Base-by-base conservation (phyloP, 1,140 invertebrate species). In the Charaxes varanes region DNA sequence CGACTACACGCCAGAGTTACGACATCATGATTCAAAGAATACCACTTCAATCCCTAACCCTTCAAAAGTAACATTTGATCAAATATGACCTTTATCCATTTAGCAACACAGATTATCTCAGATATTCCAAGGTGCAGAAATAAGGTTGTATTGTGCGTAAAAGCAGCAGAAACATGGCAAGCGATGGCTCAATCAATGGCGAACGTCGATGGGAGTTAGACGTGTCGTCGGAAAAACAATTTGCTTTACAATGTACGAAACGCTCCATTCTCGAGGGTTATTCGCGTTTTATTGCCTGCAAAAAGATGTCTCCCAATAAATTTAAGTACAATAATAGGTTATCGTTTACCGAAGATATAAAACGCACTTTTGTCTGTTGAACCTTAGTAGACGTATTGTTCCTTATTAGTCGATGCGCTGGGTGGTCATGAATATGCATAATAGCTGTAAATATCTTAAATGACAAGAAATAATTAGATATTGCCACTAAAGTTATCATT, bases 161-260 rank as follows among this genome's bases (percentile, higher is more conserved):
- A 58, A 37, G 59, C 53, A 64, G 62, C 60, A 64, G 58, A 62
- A 68, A 66, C 58, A 59, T 60, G 59, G 60, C 48, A 35, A 33
- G 59, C 69, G 70, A 79, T 72, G 74, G 59, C 67, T 79, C 68
- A 73, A 79, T 79, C 74, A 70, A 64, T 59, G 65, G 52, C 45
- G 41, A 50, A 46, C 46, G 47, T 48, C 58, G 51, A 60, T 61
- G 57, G 63, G 62, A 54, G 59, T 63, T 53, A 60, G 65, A 58
- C 55, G 30, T 67, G 60, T 69, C 61, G 63, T 67, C 66, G 37
- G 38, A 45, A 62, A 76, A 77, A 77, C 69, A 71, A 77, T 77
- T 76, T 71, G 47, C 46, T 45, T 57, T 67, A 77, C 65, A 77
- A 76, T 76, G 66, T 63, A 62, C 38, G 48, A 12, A 33, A 22